Evolutionary conservation across 2,113 vertebrate genomes (phyloP), one percentile per base, ranked within the genome.

Genomic region (Odocoileus virginianus): DNA sequence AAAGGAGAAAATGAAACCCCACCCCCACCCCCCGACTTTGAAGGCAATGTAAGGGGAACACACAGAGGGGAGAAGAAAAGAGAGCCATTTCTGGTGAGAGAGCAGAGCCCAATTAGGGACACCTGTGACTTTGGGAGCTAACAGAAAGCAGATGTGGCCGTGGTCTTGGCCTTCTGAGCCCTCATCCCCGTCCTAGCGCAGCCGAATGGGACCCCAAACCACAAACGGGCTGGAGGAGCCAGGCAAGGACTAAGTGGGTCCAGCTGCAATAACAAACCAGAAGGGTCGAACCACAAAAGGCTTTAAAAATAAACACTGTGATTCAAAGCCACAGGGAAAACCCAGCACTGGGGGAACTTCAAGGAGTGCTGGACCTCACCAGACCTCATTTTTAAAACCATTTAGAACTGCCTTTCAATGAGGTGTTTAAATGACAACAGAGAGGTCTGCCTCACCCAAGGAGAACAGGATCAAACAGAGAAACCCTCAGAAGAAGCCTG

Each of bases 231-330:
- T 92, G 87, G 58, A 58, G 16, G 58, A 74, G 95, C 97, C 92
- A 58, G 87, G 52, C 61, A 76, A 94, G 95, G 47, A 50, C 96
- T 95, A 95, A 98, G 98, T 93, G 94, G 87, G 96, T 93, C 36
- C 99, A 99, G 99, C 99, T 99, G 99, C 98, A 98, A 99, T 98
- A 99, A 99, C 99, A 99, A 98, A 98, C 89, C 91, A 71, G 17
- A 91, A 88, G 57, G 67, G 88, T 94, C 54, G 79, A 54, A 95
- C 64, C 60, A 87, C 86, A 58, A 45, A 87, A 58, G 43, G 54
- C 92, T 96, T 96, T 93, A 92, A 97, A 97, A 97, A 97, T 96
- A 95, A 67, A 47, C 89, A 91, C 0, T 25, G 61, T 23, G 78
- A 71, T 91, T 97, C 95, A 61, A 97, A 97, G 87, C 67, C 2